Conservation (phyloP, 1,140 invertebrate genomes). For the Cepaea nemoralis region DNA sequence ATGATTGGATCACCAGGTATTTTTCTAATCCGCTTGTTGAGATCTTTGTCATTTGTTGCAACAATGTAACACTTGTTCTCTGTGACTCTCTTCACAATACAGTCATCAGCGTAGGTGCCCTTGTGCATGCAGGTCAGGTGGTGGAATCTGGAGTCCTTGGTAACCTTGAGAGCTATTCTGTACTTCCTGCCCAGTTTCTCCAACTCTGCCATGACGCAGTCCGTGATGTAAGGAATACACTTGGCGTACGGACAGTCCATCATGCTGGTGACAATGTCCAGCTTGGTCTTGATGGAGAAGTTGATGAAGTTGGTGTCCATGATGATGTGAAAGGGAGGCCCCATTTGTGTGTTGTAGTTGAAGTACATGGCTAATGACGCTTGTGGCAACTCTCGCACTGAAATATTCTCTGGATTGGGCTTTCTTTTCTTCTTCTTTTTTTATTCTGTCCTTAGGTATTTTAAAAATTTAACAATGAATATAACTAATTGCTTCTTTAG, state of each 20-base stretch:
- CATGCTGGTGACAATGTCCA: conserved; percentile 97
- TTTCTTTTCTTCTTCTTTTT: conserved; percentile 80
- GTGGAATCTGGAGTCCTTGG: conserved; percentile 95
- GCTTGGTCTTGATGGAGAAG: conserved; percentile 98
- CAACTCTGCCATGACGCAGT: conserved; percentile 98
- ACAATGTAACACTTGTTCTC: conserved; percentile 99
- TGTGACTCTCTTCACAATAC: conserved; percentile 93
- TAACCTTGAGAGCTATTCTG: conserved; percentile 93
- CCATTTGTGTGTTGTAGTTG: conserved; percentile 98
- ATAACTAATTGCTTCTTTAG: too few species aligned
- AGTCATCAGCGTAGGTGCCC: conserved; percentile 99
- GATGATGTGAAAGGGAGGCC: conserved; percentile 96
- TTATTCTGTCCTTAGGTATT: conserved; percentile 77
- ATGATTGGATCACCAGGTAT: conserved; percentile 99
- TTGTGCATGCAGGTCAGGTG: conserved; percentile 94
- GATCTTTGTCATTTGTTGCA: conserved; percentile 97
- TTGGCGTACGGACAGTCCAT: conserved; percentile 99
- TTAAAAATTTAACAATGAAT: too few species aligned
- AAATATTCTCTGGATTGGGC: conserved; percentile 81
- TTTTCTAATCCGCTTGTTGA: conserved; percentile 95
- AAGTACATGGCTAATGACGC: conserved; percentile 94
- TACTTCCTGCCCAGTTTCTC: conserved; percentile 97
- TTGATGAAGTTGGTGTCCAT: conserved; percentile 99
- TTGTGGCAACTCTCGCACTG: conserved; percentile 87
- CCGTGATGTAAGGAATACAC: conserved; percentile 98